Base-by-base conservation (phyloP, 2,888 invertebrate species). In the Steinernema carpocapsae region DNA sequence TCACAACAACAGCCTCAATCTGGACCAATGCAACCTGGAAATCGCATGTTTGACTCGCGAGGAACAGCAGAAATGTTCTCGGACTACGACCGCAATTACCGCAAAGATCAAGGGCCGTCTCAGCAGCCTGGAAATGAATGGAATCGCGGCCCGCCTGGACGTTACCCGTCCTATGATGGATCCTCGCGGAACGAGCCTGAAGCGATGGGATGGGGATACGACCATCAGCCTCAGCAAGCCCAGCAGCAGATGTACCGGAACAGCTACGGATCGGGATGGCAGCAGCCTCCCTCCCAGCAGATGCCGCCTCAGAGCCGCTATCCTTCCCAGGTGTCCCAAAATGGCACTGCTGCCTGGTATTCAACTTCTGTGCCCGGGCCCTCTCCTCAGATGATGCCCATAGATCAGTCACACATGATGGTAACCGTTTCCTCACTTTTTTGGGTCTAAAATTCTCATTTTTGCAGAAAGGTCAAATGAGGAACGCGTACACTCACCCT, bases 1-100 rank as follows among this genome's bases (percentile, higher is more conserved):
- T 83, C 74, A 80, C 84, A 81, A 75, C 70, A 12, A 73, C 72
- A 32, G 64, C n/a, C n/a, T n/a, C n/a, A n/a, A n/a, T n/a, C n/a
- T n/a, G n/a, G n/a, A n/a, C n/a, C n/a, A n/a, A n/a, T n/a, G n/a
- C 37, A 48, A 48, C 32, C 26, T 26, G 48, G 48, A 76, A 75
- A 52, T 19, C 19, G 74, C 7, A 45, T 74, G 26, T 74, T 42
- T 76, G 26, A 32, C 26, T 70, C 26, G 26, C 37, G 48, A 29
- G 45, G 29, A 4, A 70, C 72, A 7, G 14, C 24, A 17, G 32
- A 72, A 19, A 75, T 26, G 52, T 59, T 82, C 42, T 22, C 59
- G 22, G 73, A 73, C 3, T 43, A 37, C 46, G 24, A 45, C 46
- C 12, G 45, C 45, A 45, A 71, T 29, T 46, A 46, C 29, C 71